Conservation (phyloP, 2,797 vertebrate genomes). For the Fratercula arctica region DNA sequence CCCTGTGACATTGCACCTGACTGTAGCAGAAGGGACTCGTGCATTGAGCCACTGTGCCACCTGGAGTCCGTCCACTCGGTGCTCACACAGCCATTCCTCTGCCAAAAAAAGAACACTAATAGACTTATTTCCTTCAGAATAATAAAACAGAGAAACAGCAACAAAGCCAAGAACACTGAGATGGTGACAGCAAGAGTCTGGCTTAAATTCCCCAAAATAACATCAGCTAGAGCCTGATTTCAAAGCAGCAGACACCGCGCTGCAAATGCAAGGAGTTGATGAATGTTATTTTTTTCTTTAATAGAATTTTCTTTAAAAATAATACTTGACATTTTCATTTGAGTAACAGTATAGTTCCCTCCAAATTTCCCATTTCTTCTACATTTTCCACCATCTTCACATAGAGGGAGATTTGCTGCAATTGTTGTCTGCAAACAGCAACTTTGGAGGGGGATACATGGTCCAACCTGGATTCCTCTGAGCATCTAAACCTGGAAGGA, state of each 20-base stretch:
- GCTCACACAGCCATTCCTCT: neutral
- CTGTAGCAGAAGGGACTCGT: neutral
- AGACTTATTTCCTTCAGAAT: slow-evolving; percentile 24
- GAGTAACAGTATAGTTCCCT: neutral
- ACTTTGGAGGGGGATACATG: neutral
- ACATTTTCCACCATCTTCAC: neutral
- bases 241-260: neutral
- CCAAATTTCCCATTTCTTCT: neutral
- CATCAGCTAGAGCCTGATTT: neutral
- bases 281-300: neutral
- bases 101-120: neutral
- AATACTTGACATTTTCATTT: neutral
- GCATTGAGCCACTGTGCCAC: neutral
- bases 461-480: neutral
- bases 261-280: neutral
- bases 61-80: neutral
- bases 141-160: slow-evolving; percentile 25
- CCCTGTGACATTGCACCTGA: neutral
- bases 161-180: slow-evolving; percentile 45
- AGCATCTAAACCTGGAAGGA: neutral
- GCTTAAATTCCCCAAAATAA: slow-evolving; percentile 33
- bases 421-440: neutral
- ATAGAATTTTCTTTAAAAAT: neutral
- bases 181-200: slow-evolving; percentile 40
- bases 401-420: neutral